Conservation (phyloP, 1,140 invertebrate genomes). For the Papilio polyxenes region DNA sequence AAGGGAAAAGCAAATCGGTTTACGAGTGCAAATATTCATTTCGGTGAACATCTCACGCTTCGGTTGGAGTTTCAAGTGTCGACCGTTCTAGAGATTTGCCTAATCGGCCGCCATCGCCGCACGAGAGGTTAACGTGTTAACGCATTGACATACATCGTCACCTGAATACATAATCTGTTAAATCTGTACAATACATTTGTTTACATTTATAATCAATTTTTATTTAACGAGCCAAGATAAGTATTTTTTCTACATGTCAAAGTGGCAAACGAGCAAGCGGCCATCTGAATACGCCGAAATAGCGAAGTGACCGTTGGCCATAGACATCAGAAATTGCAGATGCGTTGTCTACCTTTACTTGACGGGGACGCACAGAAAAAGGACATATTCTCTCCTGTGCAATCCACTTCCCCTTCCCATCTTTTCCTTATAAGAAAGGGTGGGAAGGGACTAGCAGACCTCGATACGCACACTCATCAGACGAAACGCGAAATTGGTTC, state of each 20-base stretch:
- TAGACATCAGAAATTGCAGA: no score
- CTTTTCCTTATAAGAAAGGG: no score
- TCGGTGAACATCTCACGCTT: constrained; percentile 26
- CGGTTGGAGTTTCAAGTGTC: constrained; percentile 4
- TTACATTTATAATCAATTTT: background rate
- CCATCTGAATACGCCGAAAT: no score
- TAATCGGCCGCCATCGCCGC: constrained; percentile 19
- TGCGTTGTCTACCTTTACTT: no score
- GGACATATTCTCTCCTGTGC: no score
- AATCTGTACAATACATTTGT: background rate
- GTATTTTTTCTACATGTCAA: background rate
- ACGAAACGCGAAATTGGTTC: no score
- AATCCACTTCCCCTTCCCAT: no score
- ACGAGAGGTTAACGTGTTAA: constrained; percentile 21
- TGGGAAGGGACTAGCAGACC: no score
- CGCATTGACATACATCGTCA: constrained; percentile 10
- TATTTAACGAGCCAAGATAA: background rate
- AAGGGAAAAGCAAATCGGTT: constrained; percentile 23
- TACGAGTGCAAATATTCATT: constrained; percentile 29
- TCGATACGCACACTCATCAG: no score
- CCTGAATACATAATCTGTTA: constrained; percentile 22
- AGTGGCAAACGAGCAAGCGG: no score
- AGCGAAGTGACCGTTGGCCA: no score
- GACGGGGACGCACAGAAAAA: no score
- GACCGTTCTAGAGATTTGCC: constrained; percentile 24